Evolutionary conservation across 2,113 vertebrate species (phyloP).

Genomic region (Manacus vitellinus): DNA sequence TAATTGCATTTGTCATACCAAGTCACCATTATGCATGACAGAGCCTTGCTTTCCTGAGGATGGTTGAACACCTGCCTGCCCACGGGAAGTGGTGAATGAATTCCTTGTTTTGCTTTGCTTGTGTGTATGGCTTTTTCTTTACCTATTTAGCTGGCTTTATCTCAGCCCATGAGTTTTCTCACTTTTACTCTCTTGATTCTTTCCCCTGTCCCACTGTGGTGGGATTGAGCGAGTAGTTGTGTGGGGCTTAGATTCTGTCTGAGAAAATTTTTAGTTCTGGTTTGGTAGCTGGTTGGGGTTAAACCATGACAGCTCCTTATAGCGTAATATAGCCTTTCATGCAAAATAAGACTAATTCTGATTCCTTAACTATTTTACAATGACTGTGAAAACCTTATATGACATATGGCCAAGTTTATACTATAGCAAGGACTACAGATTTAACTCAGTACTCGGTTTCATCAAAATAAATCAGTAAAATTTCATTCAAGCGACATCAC

Average conservation of each 20-base stretch:
- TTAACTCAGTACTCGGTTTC: not conserved
- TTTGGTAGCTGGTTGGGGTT: not conserved
- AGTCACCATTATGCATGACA: rapidly evolving
- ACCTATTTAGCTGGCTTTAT: not conserved
- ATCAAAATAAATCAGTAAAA: not conserved
- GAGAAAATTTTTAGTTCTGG: not conserved
- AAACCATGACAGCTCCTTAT: not conserved
- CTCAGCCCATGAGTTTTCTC: not conserved
- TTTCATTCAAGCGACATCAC: not conserved
- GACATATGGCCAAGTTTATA: not conserved
- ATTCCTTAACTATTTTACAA: not conserved
- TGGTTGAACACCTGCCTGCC: not conserved
- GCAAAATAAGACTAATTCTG: not conserved
- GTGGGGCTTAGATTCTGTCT: not conserved
- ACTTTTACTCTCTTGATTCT: not conserved
- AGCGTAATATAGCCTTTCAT: not conserved
- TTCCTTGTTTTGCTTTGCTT: not conserved
- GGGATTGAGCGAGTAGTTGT: not conserved
- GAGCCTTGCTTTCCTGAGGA: not conserved
- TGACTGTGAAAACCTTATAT: not conserved
- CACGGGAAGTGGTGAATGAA: rapidly evolving
- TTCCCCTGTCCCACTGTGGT: not conserved
- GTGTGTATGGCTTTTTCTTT: rapidly evolving
- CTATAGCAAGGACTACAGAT: not conserved
- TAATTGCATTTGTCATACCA: not conserved